Evolutionary conservation across 2,888 invertebrate species (phyloP), one percentile per base, ranked within the genome.

Genomic region (Chymomyza caudatula): DNA sequence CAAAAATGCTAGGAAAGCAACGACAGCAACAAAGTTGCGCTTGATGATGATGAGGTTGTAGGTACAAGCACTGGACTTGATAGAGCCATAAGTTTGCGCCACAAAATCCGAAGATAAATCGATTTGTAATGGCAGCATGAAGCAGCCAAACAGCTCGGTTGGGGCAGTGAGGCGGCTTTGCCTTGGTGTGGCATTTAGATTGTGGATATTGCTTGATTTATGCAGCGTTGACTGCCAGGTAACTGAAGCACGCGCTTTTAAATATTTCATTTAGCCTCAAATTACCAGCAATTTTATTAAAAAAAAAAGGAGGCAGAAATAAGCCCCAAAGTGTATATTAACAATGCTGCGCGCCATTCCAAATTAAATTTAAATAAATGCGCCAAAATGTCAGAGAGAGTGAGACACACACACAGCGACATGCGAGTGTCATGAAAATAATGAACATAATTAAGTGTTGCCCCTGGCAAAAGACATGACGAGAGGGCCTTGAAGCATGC

Each of bases 391-490:
- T 52, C 23, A 13, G 17, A 59, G 42, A 51, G 22, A 51, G 44
- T 42, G 60, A 62, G 68, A 57, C 69, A 79, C 83, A 25, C 29
- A 37, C 11, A 37, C 29, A 37, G 29, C 29, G 5, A 37, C 8
- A 37, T 37, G 29, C 80, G 82, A 86, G 77, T 73, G 73, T 71
- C 85, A 78, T 79, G 84, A 72, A 86, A 81, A 81, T 83, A 83
- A 83, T 83, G 86, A 83, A 86, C 85, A 83, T 83, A 86, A 83
- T 83, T 83, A 83, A 83, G 82, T 83, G 85, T 83, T 80, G 86
- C 86, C 86, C 80, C 86, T 78, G 69, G 66, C 70, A 70, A 74
- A 76, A 66, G 52, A 66, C 62, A 63, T 19, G 61, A 69, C 63
- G 53, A 60, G 56, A 57, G 55, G 25, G 65, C 23, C 43, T 55